Base-by-base conservation (phyloP, 2,113 vertebrate genomes). In the Cettia cetti region DNA sequence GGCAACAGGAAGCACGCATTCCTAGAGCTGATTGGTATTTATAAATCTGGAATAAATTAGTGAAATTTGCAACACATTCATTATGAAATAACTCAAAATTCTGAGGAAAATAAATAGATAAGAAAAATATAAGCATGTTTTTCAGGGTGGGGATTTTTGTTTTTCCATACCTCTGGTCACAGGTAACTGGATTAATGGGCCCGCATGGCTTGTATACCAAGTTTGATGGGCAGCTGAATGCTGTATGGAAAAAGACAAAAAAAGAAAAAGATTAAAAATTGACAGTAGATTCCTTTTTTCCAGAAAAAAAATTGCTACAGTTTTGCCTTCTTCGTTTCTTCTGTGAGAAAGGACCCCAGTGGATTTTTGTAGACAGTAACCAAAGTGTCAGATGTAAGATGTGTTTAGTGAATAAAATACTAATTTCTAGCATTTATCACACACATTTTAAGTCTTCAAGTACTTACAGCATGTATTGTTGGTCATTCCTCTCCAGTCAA, bases 401-500 rank as follows among this genome's bases (percentile, higher is more conserved):
- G 1, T 39, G 19, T 49, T 86, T 60, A 47, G 11, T 63, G 15
- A 78, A 47, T 56, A 47, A 86, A 90, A 2, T 24, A 9, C 42
- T 74, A 39, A 56, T 65, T 92, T 18, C 22, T 60, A 42, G 13
- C 5, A 24, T 47, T 94, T 86, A 61, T 86, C 33, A n/a, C 21
- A 44, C 3, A 8, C 3, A 40, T 76, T 82, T 86, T 68, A 69
- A 76, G 47, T 72, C 64, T 40, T 63, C 31, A 31, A 57, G 3
- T 54, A 98, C 98, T 99, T 97, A 99, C 99, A 12, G 61, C 99
- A 99, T 13, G 74, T 80, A 15, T 96, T 96, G 17, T 98, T 93
- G 45, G 98, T 99, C 23, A 50, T 53, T 47, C 71, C 83, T 94
- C 99, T 98, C 99, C 99, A 99, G 90, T 99, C 96, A 10, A 99